Percentiles rank a stretch among this genome's conserved stretches.
Conservation (phyloP, 2,113 vertebrate genomes). For the Paralichthys olivaceus region DNA sequence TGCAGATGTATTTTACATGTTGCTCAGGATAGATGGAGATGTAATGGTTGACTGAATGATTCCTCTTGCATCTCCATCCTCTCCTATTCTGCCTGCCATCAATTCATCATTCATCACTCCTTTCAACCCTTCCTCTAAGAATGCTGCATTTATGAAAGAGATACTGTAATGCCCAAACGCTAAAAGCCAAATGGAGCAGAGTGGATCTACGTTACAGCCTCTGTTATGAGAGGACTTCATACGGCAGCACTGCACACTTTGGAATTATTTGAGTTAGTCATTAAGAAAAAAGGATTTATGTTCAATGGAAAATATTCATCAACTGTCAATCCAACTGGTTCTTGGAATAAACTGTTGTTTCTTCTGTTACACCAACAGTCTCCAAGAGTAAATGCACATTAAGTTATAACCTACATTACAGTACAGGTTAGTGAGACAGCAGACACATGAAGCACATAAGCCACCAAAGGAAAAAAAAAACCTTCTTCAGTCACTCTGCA, state of each 20-base stretch:
- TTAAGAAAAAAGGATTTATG: constrained; percentile 21
- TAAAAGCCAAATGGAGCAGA: constrained; percentile 64
- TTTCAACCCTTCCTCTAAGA: constrained; percentile 14
- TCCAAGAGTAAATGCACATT: neutral
- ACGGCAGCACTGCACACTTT: constrained; percentile 38
- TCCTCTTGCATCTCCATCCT: constrained; percentile 34
- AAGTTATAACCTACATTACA: no score
- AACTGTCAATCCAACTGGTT: neutral
- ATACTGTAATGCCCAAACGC: constrained; percentile 33
- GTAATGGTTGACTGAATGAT: constrained; percentile 38
- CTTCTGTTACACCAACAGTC: neutral
- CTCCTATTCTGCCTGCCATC: constrained; percentile 24
- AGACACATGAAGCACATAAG: neutral
- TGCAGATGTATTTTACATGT: neutral
- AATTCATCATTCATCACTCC: constrained; percentile 45
- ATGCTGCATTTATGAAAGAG: constrained; percentile 64
- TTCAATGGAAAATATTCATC: neutral
- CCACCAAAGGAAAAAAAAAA: neutral
- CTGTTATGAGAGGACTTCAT: constrained; percentile 47
- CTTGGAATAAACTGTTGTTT: neutral
- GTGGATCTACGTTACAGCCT: constrained; percentile 44
- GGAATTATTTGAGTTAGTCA: constrained; percentile 39
- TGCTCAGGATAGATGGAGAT: constrained; percentile 33
- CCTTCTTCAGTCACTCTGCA: neutral
- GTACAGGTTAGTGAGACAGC: no score